These are phyloP conservation scores for Salarias fasciatus DNA, from an alignment of 2,797 vertebrate genomes.

Conservation along the genomic window DNA sequence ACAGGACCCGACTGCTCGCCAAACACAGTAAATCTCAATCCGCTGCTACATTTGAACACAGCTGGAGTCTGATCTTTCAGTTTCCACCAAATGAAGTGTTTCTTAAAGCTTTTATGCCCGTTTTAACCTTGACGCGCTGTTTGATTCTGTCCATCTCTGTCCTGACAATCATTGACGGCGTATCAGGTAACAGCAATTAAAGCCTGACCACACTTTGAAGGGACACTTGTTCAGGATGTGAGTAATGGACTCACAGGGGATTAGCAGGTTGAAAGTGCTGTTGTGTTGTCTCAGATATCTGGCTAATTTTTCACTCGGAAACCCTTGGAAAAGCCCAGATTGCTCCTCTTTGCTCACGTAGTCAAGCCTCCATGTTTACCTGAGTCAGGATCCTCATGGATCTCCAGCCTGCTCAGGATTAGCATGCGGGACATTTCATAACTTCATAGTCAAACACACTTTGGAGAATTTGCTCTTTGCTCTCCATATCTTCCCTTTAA, in stretches of 20 bases:
- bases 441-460: neutral
- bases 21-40: conserved; percentile 28
- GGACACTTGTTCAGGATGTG: conserved; percentile 23
- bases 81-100: neutral
- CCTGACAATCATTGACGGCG: conserved; percentile 28
- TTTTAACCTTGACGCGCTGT: no score
- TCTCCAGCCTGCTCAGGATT: neutral
- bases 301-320: conserved; percentile 46
- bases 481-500: no score
- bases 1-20: conserved; percentile 50
- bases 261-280: conserved; percentile 39
- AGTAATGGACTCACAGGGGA: conserved; percentile 39
- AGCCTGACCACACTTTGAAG: conserved; percentile 5
- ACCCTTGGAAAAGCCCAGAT: conserved; percentile 24
- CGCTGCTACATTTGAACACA: neutral
- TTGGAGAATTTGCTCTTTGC: neutral
- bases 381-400: neutral
- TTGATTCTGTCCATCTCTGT: neutral
- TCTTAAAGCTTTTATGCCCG: no score
- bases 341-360: conserved; percentile 8
- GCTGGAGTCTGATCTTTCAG: neutral
- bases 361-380: neutral
- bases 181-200: conserved; percentile 25
- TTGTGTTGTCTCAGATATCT: conserved; percentile 33
- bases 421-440: neutral